Base-by-base conservation (phyloP, 2,888 invertebrate species). In the Lasioglossum malachurum region DNA sequence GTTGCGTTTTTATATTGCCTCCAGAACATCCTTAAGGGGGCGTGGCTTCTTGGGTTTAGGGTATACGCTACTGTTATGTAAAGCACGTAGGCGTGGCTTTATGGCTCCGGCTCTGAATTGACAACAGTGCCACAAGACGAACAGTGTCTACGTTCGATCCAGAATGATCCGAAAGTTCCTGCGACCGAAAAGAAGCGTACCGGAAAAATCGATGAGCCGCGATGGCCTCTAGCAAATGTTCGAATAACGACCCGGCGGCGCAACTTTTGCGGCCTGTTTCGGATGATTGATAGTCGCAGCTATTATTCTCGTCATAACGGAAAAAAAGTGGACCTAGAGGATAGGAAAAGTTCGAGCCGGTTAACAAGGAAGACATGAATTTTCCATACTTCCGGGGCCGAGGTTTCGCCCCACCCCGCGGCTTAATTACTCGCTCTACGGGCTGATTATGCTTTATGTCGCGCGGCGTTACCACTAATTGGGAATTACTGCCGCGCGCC, bases 361-460 rank as follows among this genome's bases (percentile, higher is more conserved):
- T 27, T 60, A 81, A 77, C 74, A 38, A 74, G 74, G 60, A 60
- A 16, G 69, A 81, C 46, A 71, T 41, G 81, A 82, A 84, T 84
- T 82, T 82, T 75, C 81, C 75, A 78, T 75, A 69, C 46, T 46
- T 23, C 31, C 69, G 19, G 31, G 53, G 23, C 3, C 19, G 44
- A 64, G 57, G 31, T 53, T 60, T 75, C 80, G 31, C 53, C 38
- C 27, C 77, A n/a, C 64, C 73, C 14, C 19, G 49, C 75, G 10
- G 23, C 1, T 84, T 84, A 75, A 84, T 81, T 75, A 75, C 74
- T 75, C 76, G 53, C 16, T 41, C 74, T n/a, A 46, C 74, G 57
- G 31, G 46, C 81, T 84, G 71, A 82, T 84, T 78, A 82, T 71
- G 49, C 38, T 78, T 81, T 78, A 71, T 71, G 72, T 49, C 64